These are phyloP conservation scores for Trichosurus vulpecula DNA, from an alignment of 2,797 vertebrate species.

Conservation along the genomic window DNA sequence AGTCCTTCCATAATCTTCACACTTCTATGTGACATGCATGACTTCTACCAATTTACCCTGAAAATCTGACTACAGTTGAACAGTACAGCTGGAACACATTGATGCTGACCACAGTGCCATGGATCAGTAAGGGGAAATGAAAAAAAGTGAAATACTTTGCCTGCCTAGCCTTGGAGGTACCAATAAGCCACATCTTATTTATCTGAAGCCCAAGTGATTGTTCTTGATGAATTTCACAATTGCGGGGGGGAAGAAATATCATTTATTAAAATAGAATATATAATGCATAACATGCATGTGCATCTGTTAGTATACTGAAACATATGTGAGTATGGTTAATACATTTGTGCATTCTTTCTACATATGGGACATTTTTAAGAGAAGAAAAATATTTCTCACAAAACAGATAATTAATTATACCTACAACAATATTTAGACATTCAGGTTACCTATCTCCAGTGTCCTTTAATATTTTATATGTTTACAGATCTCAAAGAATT, in stretches of 20 bases:
- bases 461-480: background rate
- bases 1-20: conserved; percentile 1
- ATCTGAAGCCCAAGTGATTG: background rate
- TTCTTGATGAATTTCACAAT: conserved; percentile 4
- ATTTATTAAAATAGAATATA: conserved; percentile 16
- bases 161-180: background rate
- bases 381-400: background rate
- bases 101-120: conserved; percentile 1
- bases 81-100: conserved; percentile 12
- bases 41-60: conserved; percentile 46
- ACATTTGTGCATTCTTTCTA: background rate
- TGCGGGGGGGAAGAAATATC: background rate
- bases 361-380: background rate
- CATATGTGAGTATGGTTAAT: background rate
- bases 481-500: conserved; percentile 42
- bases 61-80: conserved; percentile 27
- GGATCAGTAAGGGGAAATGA: conserved; percentile 23
- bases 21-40: conserved; percentile 42
- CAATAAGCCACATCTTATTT: background rate
- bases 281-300: background rate
- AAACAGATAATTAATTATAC: background rate
- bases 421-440: conserved; percentile 9
- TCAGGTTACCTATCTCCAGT: background rate
- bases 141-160: conserved; percentile 23
- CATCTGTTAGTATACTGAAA: background rate